Percentiles rank a stretch among this genome's conserved stretches.
Conservation (phyloP, 2,113 vertebrate genomes). For the Lipotes vexillifer region DNA sequence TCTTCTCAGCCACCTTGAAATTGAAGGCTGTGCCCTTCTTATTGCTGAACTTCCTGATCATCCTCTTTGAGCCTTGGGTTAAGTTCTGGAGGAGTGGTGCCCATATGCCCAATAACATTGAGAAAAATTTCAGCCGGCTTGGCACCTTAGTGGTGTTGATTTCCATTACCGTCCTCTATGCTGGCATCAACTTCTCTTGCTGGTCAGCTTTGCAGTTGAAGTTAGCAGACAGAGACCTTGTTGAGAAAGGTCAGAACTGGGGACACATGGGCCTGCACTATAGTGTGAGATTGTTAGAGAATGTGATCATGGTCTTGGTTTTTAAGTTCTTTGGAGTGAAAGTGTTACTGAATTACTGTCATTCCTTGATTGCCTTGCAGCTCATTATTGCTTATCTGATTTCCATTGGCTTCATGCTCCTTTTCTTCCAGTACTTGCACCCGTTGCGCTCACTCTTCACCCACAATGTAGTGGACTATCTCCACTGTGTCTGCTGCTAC, state of each 20-base stretch:
- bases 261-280: slow-evolving; percentile 88
- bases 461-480: slow-evolving; percentile 89
- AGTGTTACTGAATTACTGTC: slow-evolving; percentile 91
- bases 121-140: slow-evolving; percentile 93
- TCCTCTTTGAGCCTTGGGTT: slow-evolving; percentile 94
- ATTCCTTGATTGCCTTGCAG: slow-evolving; percentile 89
- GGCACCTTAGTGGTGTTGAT: slow-evolving; percentile 90
- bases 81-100: slow-evolving; percentile 90
- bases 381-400: slow-evolving; percentile 91
- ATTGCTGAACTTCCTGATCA: slow-evolving; percentile 87
- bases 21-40: slow-evolving; percentile 89
- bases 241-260: slow-evolving; percentile 93
- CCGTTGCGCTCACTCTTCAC: slow-evolving; percentile 92
- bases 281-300: slow-evolving; percentile 85
- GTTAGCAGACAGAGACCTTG: slow-evolving; percentile 89
- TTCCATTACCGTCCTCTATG: slow-evolving; percentile 92
- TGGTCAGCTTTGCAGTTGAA: slow-evolving; percentile 97
- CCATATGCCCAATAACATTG: slow-evolving; percentile 86
- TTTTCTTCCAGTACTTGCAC: slow-evolving; percentile 97
- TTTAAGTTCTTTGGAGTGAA: slow-evolving; percentile 90
- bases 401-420: slow-evolving; percentile 93
- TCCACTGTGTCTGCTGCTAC: slow-evolving; percentile 87
- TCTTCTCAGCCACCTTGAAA: slow-evolving; percentile 93
- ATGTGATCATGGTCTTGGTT: slow-evolving; percentile 84
- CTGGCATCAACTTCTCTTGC: slow-evolving; percentile 97